A percentile compares a stretch with the other conserved stretches of the same genome.
These are phyloP conservation scores for Zoanthus sansibaricus DNA, from an alignment of 92 coral and sea anemone species.

Conservation along the genomic window DNA sequence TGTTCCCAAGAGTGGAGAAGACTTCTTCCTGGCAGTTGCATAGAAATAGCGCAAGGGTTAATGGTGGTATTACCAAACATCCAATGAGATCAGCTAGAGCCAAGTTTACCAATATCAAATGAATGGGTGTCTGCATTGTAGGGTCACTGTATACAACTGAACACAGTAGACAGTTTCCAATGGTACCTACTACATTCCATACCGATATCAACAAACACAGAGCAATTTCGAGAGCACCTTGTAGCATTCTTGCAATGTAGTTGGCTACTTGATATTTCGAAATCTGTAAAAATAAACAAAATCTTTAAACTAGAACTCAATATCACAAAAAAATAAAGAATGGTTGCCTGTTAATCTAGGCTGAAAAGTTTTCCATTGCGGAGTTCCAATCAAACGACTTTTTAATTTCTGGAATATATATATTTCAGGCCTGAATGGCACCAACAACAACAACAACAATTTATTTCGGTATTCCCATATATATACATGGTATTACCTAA, in stretches of 20 bases:
- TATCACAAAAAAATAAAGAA: no score
- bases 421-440: no score
- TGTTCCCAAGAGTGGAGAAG: neutral
- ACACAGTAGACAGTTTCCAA: constrained; percentile 10
- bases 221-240: neutral
- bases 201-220: constrained; percentile 10
- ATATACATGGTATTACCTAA: no score
- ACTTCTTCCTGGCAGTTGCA: constrained; percentile 2
- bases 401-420: no score
- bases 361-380: no score
- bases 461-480: no score
- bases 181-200: neutral
- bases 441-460: no score
- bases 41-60: constrained; percentile 2
- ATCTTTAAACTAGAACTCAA: no score
- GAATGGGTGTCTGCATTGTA: constrained; percentile 5
- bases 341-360: no score
- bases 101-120: constrained; percentile 24
- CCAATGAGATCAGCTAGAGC: constrained; percentile 16
- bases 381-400: no score
- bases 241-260: neutral
- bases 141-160: constrained; percentile 22
- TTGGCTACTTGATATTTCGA: no score
- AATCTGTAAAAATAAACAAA: no score
- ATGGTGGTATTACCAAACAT: neutral